Percentiles rank a stretch among this genome's conserved stretches.
phyloP scores from a whole-genome alignment of 2,888 invertebrate species.

The Eumacrocentrus americanus region DNA sequence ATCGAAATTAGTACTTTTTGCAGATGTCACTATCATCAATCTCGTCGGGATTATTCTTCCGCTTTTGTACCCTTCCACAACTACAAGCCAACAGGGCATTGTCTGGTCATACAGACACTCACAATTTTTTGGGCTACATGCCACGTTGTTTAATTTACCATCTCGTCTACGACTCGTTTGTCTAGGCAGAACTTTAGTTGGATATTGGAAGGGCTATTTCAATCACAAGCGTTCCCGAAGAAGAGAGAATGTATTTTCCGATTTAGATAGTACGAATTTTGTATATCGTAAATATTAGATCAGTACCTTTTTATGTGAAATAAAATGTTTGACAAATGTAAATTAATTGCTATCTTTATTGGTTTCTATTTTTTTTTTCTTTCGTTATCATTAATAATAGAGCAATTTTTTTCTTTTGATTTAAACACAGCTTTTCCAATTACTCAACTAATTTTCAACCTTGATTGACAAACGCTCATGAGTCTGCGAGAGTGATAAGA shows the following conservation, averaged over 20 bases:
- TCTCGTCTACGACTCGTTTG: constrained; percentile 70
- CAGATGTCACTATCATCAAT: constrained; percentile 31
- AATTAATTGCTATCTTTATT: constrained; percentile 28
- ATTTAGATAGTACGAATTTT: constrained; percentile 41
- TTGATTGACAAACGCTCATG: constrained; percentile 34
- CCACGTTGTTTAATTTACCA: constrained; percentile 50
- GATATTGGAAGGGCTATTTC: constrained; percentile 82
- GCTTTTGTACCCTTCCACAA: constrained; percentile 38
- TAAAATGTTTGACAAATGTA: constrained; percentile 36
- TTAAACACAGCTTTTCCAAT: constrained; percentile 20
- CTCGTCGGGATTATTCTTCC: constrained; percentile 39
- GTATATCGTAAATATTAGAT: constrained; percentile 36
- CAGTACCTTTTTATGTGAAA: constrained; percentile 32
- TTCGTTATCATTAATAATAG: constrained; percentile 11
- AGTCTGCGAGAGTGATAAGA: constrained; percentile 28
- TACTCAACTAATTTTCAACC: constrained; percentile 16
- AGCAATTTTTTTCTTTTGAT: constrained; percentile 32
- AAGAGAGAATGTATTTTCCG: constrained; percentile 58
- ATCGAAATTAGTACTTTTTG: constrained; percentile 7
- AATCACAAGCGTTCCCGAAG: constrained; percentile 79
- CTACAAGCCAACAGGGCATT: constrained; percentile 4
- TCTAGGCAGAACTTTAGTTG: constrained; percentile 76
- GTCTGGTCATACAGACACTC: not conserved
- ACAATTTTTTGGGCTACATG: not conserved
- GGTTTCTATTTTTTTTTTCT: constrained; percentile 32